These are phyloP conservation scores for Stenichneumon culpator DNA, from an alignment of 2,888 invertebrate species.

Conservation along the genomic window DNA sequence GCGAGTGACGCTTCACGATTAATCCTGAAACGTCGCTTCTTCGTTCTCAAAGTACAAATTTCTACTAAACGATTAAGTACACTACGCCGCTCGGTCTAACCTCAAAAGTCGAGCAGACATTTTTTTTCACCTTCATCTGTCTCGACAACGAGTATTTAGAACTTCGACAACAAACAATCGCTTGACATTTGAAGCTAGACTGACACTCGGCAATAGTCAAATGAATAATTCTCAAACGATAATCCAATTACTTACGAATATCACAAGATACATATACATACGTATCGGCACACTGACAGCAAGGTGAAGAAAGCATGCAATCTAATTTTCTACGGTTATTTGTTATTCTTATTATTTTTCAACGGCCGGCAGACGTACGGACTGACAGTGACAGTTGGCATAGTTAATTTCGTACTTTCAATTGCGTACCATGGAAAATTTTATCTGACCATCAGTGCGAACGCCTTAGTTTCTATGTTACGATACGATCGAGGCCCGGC, in stretches of 20 bases:
- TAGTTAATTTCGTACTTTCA: background rate
- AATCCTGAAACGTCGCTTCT: constrained; percentile 16
- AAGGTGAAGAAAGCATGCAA: background rate
- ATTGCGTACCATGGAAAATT: background rate
- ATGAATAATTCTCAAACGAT: background rate
- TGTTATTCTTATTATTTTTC: background rate
- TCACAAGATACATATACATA: background rate
- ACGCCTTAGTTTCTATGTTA: background rate
- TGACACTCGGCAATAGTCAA: background rate
- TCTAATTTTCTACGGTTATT: background rate
- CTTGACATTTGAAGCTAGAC: background rate
- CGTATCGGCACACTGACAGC: background rate
- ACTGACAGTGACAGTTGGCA: background rate
- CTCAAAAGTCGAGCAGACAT: background rate
- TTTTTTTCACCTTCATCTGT: background rate
- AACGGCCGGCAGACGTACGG: background rate
- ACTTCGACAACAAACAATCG: no score
- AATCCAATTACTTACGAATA: background rate
- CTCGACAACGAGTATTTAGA: background rate
- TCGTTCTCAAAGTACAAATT: background rate
- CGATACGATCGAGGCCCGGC: background rate
- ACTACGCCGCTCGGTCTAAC: background rate
- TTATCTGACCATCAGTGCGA: background rate
- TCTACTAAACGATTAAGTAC: background rate
- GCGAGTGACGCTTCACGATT: constrained; percentile 23